Conservation (phyloP, 2,113 vertebrate genomes). For the Spea bombifrons region DNA sequence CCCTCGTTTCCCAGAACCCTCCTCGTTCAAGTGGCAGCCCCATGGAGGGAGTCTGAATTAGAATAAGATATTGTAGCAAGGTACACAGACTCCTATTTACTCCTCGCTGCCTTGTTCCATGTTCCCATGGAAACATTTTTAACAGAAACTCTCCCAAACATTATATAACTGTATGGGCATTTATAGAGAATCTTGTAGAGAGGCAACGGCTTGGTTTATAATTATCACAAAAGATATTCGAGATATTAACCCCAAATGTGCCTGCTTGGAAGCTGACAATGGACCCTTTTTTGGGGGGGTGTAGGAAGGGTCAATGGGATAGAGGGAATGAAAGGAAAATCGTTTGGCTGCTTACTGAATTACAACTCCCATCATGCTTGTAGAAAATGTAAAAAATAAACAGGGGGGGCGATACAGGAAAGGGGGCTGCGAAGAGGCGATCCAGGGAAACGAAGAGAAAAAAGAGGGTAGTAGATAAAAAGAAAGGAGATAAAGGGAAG, state of each 20-base stretch:
- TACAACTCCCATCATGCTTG: too few relatives aligned
- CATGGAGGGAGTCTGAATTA: constrained; percentile 10
- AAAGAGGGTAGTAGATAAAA: background rate
- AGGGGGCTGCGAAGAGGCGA: background rate
- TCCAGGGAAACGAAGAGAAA: background rate
- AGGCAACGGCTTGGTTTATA: background rate
- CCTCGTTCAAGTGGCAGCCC: background rate
- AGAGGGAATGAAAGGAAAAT: background rate
- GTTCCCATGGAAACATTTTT: constrained; percentile 44
- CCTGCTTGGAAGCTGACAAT: background rate
- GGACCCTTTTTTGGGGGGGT: too few relatives aligned
- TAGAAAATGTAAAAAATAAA: too few relatives aligned
- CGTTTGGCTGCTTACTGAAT: too few relatives aligned
- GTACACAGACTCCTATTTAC: constrained; percentile 16
- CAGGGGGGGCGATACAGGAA: background rate
- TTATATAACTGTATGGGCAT: constrained; percentile 12
- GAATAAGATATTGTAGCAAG: constrained; percentile 23
- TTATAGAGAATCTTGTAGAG: background rate
- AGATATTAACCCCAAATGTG: background rate
- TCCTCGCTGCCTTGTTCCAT: constrained; percentile 11
- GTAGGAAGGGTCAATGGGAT: background rate
- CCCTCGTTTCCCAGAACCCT: background rate
- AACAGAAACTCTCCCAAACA: constrained; percentile 32
- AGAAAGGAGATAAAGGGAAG: background rate
- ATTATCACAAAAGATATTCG: background rate